These are phyloP conservation scores for Drosophila lini DNA, from an alignment of 1,140 invertebrate species.

Conservation along the genomic window DNA sequence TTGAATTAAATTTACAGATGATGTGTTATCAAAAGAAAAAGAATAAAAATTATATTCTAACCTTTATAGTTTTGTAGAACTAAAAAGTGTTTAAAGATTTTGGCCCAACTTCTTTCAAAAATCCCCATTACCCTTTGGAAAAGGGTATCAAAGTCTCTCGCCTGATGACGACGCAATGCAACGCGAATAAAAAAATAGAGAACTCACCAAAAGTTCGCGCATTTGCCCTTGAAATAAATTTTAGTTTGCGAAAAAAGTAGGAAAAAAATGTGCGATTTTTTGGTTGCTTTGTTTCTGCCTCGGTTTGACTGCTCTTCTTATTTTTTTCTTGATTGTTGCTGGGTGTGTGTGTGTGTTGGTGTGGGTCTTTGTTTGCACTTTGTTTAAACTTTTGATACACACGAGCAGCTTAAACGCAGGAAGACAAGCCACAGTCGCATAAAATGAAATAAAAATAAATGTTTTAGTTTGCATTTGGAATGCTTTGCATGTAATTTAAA, in stretches of 20 bases:
- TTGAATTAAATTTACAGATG: too few relatives aligned
- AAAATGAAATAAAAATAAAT: slow-evolving; percentile 66
- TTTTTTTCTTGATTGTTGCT: slow-evolving; percentile 36
- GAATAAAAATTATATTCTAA: too few relatives aligned
- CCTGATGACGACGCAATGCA: slow-evolving; percentile 67
- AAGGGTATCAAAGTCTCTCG: slow-evolving; percentile 49
- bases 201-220: slow-evolving; percentile 58
- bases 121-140: background rate
- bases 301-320: slow-evolving; percentile 48
- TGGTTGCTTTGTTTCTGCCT: slow-evolving; percentile 37
- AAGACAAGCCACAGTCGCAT: slow-evolving; percentile 52
- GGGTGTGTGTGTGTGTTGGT: slow-evolving; percentile 6
- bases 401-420: slow-evolving; percentile 66
- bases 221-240: slow-evolving; percentile 82
- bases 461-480: slow-evolving; percentile 80
- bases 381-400: slow-evolving; percentile 74
- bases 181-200: slow-evolving; percentile 30
- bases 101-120: background rate
- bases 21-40: too few relatives aligned
- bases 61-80: too few relatives aligned
- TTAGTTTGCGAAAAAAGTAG: slow-evolving; percentile 66
- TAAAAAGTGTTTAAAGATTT: background rate
- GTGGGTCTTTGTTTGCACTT: slow-evolving; percentile 66
- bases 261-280: slow-evolving; percentile 60
- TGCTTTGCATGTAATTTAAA: slow-evolving; percentile 83